Evolutionary conservation across 2,797 vertebrate genomes (phyloP).

Genomic region (Danio kyathit): DNA sequence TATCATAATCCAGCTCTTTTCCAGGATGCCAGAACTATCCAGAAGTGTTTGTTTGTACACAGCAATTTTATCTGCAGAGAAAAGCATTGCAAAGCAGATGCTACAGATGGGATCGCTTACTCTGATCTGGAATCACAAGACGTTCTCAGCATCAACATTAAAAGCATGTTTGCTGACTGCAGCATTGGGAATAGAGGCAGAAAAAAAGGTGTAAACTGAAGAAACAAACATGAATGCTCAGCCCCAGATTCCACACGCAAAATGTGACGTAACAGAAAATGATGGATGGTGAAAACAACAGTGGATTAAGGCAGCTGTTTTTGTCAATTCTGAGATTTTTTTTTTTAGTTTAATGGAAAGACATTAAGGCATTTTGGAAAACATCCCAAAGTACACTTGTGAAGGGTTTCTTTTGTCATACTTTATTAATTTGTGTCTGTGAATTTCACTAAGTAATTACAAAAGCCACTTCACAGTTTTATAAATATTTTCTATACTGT

Average conservation of each 20-base stretch:
- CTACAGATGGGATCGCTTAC: slow-evolving; percentile 11
- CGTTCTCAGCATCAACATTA: slow-evolving; percentile 3
- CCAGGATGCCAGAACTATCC: not conserved
- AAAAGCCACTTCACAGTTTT: too few species aligned
- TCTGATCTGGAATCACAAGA: slow-evolving; percentile 36
- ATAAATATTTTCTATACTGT: too few species aligned
- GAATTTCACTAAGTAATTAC: too few species aligned
- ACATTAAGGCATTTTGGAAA: too few species aligned
- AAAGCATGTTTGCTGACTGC: slow-evolving; percentile 27
- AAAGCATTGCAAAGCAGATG: slow-evolving; percentile 21
- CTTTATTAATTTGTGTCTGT: too few species aligned
- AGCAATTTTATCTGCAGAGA: slow-evolving; percentile 19
- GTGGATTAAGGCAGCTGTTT: not conserved
- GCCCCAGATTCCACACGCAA: not conserved
- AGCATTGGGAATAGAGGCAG: not conserved
- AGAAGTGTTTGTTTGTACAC: slow-evolving; percentile 25
- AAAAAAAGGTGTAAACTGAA: not conserved
- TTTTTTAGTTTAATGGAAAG: too few species aligned
- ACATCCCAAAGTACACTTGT: too few species aligned
- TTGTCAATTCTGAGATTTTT: too few species aligned
- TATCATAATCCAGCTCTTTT: not conserved
- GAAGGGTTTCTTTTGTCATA: too few species aligned
- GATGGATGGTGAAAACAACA: slow-evolving; percentile 1
- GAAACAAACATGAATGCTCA: slow-evolving; percentile 10
- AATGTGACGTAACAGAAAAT: not conserved